Evolutionary conservation across 1,140 invertebrate genomes (phyloP).

Genomic region (Apis florea): DNA sequence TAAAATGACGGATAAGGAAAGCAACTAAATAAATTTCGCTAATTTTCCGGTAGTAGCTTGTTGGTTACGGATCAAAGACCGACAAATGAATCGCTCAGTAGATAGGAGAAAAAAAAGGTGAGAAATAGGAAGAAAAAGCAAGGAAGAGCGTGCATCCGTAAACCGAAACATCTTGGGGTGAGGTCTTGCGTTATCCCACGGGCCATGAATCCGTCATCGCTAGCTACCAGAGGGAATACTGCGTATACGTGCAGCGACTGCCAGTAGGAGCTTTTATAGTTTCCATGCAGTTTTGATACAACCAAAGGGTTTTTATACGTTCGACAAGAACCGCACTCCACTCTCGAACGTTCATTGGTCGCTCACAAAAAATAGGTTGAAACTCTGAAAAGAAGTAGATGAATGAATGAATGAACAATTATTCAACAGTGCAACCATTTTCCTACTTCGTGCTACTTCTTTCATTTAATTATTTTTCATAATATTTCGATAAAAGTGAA

Average conservation of each 20-base stretch:
- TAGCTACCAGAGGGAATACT: conserved; percentile 50
- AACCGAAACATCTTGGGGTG: conserved; percentile 42
- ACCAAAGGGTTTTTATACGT: conserved; percentile 32
- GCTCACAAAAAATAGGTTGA: not conserved
- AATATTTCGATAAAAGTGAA: not conserved
- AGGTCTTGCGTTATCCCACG: conserved; percentile 61
- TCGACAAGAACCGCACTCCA: conserved; percentile 26
- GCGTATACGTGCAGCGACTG: conserved; percentile 44
- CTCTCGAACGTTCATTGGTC: too few species aligned
- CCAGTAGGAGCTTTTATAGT: conserved; percentile 69
- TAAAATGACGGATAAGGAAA: conserved; percentile 18
- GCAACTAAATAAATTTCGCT: conserved; percentile 67
- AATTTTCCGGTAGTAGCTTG: conserved; percentile 67
- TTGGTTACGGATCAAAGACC: conserved; percentile 68
- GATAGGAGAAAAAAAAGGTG: conserved; percentile 29
- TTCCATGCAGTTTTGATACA: conserved; percentile 54
- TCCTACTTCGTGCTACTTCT: not conserved
- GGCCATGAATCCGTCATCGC: conserved; percentile 76
- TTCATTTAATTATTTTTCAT: not conserved
- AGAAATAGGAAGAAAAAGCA: conserved; percentile 38
- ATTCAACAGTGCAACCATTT: too few species aligned
- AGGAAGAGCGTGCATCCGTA: conserved; percentile 31
- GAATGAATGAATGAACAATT: not conserved
- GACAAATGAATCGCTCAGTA: conserved; percentile 71
- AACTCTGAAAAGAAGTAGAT: not conserved